Evolutionary conservation across 2,888 invertebrate species (phyloP).

Genomic region (Urechis unicinctus): DNA sequence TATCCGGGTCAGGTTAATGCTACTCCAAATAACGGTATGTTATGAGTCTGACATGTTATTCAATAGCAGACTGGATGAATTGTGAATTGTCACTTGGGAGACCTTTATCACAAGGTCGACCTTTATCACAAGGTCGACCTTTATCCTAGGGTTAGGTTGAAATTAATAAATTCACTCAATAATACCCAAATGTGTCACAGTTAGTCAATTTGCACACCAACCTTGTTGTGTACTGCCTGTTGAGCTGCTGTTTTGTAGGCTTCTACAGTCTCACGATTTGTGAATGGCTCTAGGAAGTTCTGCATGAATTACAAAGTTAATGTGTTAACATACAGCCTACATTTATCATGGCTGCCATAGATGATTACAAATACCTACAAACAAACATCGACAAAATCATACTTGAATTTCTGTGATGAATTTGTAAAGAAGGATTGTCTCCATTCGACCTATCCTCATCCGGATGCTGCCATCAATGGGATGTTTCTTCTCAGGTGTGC

Average conservation of each 20-base stretch:
- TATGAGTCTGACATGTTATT: too few relatives aligned
- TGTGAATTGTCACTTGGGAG: too few relatives aligned
- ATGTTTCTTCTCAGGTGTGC: background rate
- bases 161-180: too few relatives aligned
- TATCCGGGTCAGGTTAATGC: too few relatives aligned
- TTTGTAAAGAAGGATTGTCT: conserved; percentile 61
- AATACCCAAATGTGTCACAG: too few relatives aligned
- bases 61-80: too few relatives aligned
- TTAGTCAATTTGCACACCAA: conserved; percentile 1
- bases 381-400: background rate
- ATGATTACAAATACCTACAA: background rate
- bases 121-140: too few relatives aligned
- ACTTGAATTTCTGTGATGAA: conserved; percentile 44
- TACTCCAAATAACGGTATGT: too few relatives aligned
- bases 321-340: background rate
- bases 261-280: conserved; percentile 40
- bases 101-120: too few relatives aligned
- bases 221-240: conserved; percentile 17
- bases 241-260: conserved; percentile 26
- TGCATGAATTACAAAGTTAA: conserved; percentile 25
- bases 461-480: conserved; percentile 65
- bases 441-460: conserved; percentile 65
- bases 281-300: conserved; percentile 48
- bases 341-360: background rate
- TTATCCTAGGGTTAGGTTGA: too few relatives aligned